A percentile compares a stretch with the other conserved stretches of the same genome.
Conservation (phyloP, 2,797 vertebrate genomes). For the Syngnathus acus region DNA sequence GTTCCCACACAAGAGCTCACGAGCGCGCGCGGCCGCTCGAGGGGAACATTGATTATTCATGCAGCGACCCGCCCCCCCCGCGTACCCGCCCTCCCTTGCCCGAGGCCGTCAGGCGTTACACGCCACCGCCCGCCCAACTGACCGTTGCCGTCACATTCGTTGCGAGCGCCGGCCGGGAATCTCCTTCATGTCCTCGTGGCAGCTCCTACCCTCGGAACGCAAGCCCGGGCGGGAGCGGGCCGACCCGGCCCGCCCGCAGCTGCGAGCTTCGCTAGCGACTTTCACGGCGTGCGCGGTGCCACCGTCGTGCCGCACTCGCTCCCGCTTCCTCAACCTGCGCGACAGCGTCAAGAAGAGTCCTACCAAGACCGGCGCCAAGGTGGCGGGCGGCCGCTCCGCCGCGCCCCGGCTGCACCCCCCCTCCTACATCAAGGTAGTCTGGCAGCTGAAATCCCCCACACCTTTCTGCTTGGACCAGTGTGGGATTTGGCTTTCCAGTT, state of each 20-base stretch:
- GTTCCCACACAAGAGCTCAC: conserved; percentile 32
- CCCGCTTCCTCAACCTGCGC: conserved; percentile 76
- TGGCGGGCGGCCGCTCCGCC: conserved; percentile 44
- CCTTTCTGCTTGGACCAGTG: too few species aligned
- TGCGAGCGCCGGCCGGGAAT: conserved; percentile 12
- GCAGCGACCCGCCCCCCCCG: conserved; percentile 49
- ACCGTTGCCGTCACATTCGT: neutral
- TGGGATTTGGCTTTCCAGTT: too few species aligned
- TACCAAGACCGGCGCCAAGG: conserved; percentile 80
- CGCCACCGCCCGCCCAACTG: neutral
- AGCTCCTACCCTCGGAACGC: conserved; percentile 28
- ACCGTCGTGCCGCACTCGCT: conserved; percentile 57
- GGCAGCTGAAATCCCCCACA: too few species aligned
- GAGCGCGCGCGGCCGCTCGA: conserved; percentile 27
- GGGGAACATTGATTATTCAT: conserved; percentile 81
- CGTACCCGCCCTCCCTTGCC: conserved; percentile 11
- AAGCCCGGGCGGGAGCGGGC: conserved; percentile 32
- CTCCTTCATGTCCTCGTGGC: conserved; percentile 21
- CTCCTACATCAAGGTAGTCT: conserved; percentile 67
- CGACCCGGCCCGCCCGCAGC: conserved; percentile 16
- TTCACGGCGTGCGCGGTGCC: conserved; percentile 70
- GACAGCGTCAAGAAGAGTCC: conserved; percentile 87
- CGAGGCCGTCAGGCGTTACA: conserved; percentile 42
- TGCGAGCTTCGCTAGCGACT: conserved; percentile 25
- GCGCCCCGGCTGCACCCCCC: conserved; percentile 58